phyloP scores from a whole-genome alignment of 2,113 vertebrate species.

The Tenrec ecaudatus region DNA sequence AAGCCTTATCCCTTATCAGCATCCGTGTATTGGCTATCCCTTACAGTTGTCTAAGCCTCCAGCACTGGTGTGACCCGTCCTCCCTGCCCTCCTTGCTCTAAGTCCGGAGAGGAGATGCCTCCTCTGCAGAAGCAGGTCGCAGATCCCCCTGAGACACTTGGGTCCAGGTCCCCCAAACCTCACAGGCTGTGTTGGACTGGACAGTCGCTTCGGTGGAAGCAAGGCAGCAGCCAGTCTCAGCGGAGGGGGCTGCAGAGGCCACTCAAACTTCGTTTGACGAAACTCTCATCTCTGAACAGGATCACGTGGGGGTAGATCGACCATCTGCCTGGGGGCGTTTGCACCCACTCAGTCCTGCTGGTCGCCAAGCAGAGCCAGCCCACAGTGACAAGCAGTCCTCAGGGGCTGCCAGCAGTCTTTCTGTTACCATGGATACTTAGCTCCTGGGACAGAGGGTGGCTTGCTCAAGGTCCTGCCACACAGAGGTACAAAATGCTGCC shows the following conservation, averaged over 20 bases:
- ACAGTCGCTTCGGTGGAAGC: not conserved
- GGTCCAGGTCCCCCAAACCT: not conserved
- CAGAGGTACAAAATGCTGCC: not conserved
- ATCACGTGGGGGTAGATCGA: slow-evolving; percentile 42
- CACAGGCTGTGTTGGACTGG: not conserved
- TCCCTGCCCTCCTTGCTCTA: too few relatives aligned
- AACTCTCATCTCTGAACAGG: slow-evolving; percentile 65
- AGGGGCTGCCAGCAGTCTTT: slow-evolving; percentile 18
- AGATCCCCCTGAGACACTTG: not conserved
- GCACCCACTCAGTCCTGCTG: slow-evolving; percentile 61
- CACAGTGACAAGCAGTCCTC: slow-evolving; percentile 33
- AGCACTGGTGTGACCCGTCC: not conserved
- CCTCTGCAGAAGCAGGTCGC: not conserved
- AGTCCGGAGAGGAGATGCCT: too few relatives aligned
- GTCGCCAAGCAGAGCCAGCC: slow-evolving; percentile 44
- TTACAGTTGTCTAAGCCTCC: not conserved
- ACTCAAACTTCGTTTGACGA: slow-evolving; percentile 41
- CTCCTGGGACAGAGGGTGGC: slow-evolving; percentile 10
- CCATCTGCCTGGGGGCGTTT: slow-evolving; percentile 64
- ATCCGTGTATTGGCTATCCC: slow-evolving; percentile 18
- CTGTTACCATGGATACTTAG: slow-evolving; percentile 40
- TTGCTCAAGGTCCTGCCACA: slow-evolving; percentile 7
- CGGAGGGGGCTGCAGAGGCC: slow-evolving; percentile 21
- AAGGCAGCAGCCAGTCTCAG: slow-evolving; percentile 51
- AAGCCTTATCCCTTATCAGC: too few relatives aligned